A percentile compares a stretch with the other conserved stretches of the same genome.
Evolutionary conservation across 2,888 invertebrate genomes (phyloP).

Genomic region (Diploptera punctata): DNA sequence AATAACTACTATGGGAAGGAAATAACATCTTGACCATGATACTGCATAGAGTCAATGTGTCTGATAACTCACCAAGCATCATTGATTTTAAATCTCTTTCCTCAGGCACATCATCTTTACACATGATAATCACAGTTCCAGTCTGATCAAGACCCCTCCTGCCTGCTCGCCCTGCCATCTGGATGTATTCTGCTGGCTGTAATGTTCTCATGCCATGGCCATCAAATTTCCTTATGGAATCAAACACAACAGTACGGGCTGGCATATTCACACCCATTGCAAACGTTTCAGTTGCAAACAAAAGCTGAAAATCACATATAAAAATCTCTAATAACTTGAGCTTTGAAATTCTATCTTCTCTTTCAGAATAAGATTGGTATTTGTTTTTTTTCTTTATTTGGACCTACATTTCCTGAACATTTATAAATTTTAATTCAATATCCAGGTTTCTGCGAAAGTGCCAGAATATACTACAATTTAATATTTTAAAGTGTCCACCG

Average conservation of each 20-base stretch:
- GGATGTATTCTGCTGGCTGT: constrained; percentile 93
- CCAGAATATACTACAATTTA: too few relatives aligned
- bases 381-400: too few relatives aligned
- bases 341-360: too few relatives aligned
- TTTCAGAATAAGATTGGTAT: too few relatives aligned
- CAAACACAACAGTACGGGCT: constrained; percentile 96
- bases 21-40: too few relatives aligned
- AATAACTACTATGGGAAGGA: too few relatives aligned
- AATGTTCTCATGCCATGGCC: constrained; percentile 79
- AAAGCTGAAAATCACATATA: constrained; percentile 70
- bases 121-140: constrained; percentile 94
- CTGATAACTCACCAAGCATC: constrained; percentile 76
- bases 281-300: constrained; percentile 99
- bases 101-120: constrained; percentile 78
- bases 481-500: too few relatives aligned
- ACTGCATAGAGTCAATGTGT: too few relatives aligned
- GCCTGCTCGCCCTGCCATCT: constrained; percentile 98
- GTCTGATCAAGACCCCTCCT: constrained; percentile 91
- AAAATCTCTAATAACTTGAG: too few relatives aligned
- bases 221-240: constrained; percentile 90
- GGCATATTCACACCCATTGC: constrained; percentile 99
- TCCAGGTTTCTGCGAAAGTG: too few relatives aligned
- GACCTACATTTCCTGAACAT: too few relatives aligned
- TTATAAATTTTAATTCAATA: too few relatives aligned
- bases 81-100: constrained; percentile 77